Evolutionary conservation across 2,797 vertebrate species (phyloP).

Genomic region (Paratrypauchen microcephalus): DNA sequence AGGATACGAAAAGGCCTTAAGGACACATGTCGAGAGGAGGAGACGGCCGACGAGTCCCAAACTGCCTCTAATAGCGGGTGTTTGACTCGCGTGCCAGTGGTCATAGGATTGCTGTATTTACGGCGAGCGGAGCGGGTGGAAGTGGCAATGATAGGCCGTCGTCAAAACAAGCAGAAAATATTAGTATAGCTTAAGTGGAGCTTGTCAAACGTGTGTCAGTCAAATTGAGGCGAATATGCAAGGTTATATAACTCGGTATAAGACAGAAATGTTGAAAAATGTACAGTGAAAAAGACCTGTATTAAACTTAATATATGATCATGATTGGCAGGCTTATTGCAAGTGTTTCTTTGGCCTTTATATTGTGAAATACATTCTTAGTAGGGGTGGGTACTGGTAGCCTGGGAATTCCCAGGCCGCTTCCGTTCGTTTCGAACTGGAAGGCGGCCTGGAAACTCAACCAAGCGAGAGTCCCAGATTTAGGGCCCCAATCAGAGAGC

Average conservation of each 20-base stretch:
- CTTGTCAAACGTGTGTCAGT: slow-evolving; percentile 1
- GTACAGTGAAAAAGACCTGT: not conserved
- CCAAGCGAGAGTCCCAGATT: too few relatives aligned
- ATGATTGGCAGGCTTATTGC: not conserved
- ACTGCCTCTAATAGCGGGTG: slow-evolving; percentile 10
- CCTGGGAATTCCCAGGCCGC: too few relatives aligned
- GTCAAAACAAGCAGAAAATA: slow-evolving; percentile 12
- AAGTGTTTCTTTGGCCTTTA: too few relatives aligned
- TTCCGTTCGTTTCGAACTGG: too few relatives aligned
- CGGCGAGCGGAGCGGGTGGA: slow-evolving; percentile 16
- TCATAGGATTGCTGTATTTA: slow-evolving; percentile 18
- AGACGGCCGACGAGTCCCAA: slow-evolving; percentile 14
- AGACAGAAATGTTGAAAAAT: not conserved
- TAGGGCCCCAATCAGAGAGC: too few relatives aligned
- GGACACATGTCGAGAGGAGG: not conserved
- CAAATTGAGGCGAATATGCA: not conserved
- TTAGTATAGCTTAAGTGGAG: slow-evolving; percentile 1
- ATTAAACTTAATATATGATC: not conserved
- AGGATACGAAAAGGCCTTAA: not conserved
- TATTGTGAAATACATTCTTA: too few relatives aligned
- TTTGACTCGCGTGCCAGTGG: slow-evolving; percentile 18
- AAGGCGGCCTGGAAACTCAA: too few relatives aligned
- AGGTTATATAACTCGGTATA: not conserved
- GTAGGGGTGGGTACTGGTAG: too few relatives aligned
- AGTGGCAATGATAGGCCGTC: slow-evolving; percentile 15